phyloP scores from a whole-genome alignment of 2,797 vertebrate genomes.

The Labroides dimidiatus region DNA sequence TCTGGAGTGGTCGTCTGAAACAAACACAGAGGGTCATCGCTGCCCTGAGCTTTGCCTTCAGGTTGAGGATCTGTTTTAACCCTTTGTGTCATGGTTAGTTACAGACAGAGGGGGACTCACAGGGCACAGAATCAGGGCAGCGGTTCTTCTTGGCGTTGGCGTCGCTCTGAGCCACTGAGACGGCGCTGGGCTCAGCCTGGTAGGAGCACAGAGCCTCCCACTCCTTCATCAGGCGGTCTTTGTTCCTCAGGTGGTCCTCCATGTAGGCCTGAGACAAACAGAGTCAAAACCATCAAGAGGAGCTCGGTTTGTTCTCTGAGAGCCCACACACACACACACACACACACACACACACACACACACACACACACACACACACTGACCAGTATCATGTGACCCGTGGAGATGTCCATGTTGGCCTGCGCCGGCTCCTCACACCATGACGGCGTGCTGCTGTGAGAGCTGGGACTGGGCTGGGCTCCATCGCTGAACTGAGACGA shows the following conservation, averaged over 20 bases:
- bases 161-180: slow-evolving; percentile 87
- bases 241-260: slow-evolving; percentile 97
- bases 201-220: slow-evolving; percentile 97
- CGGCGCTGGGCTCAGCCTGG: slow-evolving; percentile 92
- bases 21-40: too few species aligned
- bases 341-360: too few species aligned
- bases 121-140: slow-evolving; percentile 90
- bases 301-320: too few species aligned
- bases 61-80: too few species aligned
- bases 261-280: slow-evolving; percentile 89
- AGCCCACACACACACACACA: too few species aligned
- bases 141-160: slow-evolving; percentile 95
- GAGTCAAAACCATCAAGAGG: too few species aligned
- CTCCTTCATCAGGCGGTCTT: slow-evolving; percentile 94
- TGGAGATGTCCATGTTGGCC: slow-evolving; percentile 99
- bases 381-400: slow-evolving; percentile 99
- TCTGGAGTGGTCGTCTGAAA: slow-evolving; percentile 93
- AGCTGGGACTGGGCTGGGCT: slow-evolving; percentile 94
- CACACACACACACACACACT: too few species aligned
- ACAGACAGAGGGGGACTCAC: slow-evolving; percentile 84
- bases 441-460: slow-evolving; percentile 97
- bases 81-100: too few species aligned
- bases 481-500: slow-evolving; percentile 97
- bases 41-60: too few species aligned
- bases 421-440: slow-evolving; percentile 98